Evolutionary conservation across 1,140 invertebrate genomes (phyloP), one percentile per base, ranked within the genome.

Genomic region (Galendromus occidentalis): DNA sequence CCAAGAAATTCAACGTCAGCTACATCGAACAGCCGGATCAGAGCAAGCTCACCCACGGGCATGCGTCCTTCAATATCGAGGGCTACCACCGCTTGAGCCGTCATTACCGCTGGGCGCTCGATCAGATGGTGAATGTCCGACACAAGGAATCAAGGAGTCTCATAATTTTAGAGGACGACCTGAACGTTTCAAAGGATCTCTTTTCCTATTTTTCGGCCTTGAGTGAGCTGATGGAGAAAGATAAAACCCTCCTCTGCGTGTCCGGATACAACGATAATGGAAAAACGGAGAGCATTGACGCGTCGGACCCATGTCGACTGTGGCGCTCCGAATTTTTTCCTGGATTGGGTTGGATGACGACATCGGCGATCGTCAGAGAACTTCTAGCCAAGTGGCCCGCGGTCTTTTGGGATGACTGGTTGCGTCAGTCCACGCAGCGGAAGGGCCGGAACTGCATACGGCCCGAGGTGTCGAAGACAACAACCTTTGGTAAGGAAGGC

Each of bases 381-480:
- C 67, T 82, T 12, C 70, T 72, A 66, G 69, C 72, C 12, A 79
- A 76, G 66, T 81, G 80, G 80, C 80, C 80, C 7, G 81, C 83
- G 74, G 86, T 88, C 85, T 93, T 95, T 77, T 99, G 95, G 91
- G 95, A 98, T 77, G 95, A 99, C 78, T 98, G 94, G 94, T 92
- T 99, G 71, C 78, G 95, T 66, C 84, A 93, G 72, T 91, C 92
- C 0, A 83, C 86, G 66, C 91, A 97, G 75, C 81, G 93, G 65
- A 84, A 86, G 73, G 84, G 85, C 66, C 79, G 92, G 67, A 84
- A 87, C 22, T 99, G 95, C 75, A 94, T 99, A 70, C 79, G 95
- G 69, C 95, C 95, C 1, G 95, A 98, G 80, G 81, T 99, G 65
- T 91, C 91, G 44, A 82, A 92, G 68, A 95, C 89, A 0, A 82